These are phyloP conservation scores for Leucopternis melanops DNA, from an alignment of 2,113 vertebrate species.

Conservation along the genomic window DNA sequence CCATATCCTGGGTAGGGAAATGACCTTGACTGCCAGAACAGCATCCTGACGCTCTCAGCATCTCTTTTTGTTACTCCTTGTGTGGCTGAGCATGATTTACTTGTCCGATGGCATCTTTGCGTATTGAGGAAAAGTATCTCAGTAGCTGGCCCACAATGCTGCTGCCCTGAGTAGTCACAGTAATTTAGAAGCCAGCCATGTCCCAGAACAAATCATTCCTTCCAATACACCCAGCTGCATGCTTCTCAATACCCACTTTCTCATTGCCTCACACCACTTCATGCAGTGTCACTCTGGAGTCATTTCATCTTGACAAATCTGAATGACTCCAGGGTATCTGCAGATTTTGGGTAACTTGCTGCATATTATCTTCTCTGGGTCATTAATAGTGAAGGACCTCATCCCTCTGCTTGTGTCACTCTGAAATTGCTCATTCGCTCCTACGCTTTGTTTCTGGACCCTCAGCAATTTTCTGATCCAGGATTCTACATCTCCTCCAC, in stretches of 20 bases:
- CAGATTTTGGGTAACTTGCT: not conserved
- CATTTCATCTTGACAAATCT: not conserved
- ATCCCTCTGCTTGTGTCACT: not conserved
- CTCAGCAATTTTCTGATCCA: not conserved
- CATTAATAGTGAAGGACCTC: not conserved
- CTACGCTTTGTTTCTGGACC: not conserved
- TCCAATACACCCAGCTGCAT: not conserved
- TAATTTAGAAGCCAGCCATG: not conserved
- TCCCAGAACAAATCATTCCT: not conserved
- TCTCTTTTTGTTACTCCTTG: not conserved
- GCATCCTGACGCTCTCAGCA: not conserved
- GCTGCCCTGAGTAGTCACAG: not conserved
- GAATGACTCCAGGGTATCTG: not conserved
- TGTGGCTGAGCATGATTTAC: not conserved
- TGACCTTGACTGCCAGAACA: not conserved
- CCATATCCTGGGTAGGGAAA: not conserved
- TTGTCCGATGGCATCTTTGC: not conserved
- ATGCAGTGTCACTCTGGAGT: not conserved
- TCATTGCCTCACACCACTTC: not conserved
- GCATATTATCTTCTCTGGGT: not conserved
- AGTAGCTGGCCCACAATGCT: not conserved
- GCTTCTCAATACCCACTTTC: not conserved
- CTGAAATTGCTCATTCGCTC: not conserved
- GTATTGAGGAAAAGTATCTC: not conserved
- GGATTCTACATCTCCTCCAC: not conserved